These are phyloP conservation scores for Acleris emargana DNA, from an alignment of 2,888 invertebrate species.

Conservation along the genomic window DNA sequence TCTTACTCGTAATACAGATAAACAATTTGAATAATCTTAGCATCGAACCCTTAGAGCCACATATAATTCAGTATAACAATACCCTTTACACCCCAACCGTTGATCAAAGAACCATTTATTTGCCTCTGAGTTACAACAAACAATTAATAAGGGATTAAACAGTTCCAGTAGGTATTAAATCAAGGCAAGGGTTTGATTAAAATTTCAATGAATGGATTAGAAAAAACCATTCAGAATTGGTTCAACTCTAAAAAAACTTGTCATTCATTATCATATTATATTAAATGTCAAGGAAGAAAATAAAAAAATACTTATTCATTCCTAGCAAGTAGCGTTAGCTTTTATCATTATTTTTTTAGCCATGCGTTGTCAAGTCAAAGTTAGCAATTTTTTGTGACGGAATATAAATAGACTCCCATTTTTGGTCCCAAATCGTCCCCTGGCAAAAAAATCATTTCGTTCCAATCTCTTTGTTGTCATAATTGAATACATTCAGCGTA, in stretches of 20 bases:
- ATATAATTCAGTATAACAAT: slow-evolving; percentile 3
- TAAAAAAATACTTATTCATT: too few species aligned
- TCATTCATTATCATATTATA: too few species aligned
- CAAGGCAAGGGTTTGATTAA: not conserved
- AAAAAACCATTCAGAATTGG: too few species aligned
- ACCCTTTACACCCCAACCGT: slow-evolving; percentile 7
- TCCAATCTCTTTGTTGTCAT: slow-evolving; percentile 12
- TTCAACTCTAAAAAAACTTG: too few species aligned
- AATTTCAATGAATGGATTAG: not conserved
- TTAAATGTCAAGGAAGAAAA: too few species aligned
- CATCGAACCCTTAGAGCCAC: not conserved
- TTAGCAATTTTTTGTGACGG: not conserved
- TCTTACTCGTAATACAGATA: too few species aligned
- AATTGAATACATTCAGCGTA: slow-evolving; percentile 16
- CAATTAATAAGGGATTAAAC: slow-evolving; percentile 13
- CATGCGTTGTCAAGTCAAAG: not conserved
- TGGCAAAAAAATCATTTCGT: slow-evolving; percentile 17
- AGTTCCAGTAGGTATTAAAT: slow-evolving; percentile 1
- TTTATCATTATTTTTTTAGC: not conserved
- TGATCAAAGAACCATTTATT: slow-evolving; percentile 26
- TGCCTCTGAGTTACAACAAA: slow-evolving; percentile 22
- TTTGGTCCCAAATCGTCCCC: not conserved
- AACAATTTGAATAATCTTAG: too few species aligned
- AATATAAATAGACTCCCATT: not conserved
- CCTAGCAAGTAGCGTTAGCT: too few species aligned